Percentiles rank a stretch among this genome's conserved stretches.
Evolutionary conservation across 1,140 invertebrate genomes (phyloP).

Genomic region (Sipha flava): DNA sequence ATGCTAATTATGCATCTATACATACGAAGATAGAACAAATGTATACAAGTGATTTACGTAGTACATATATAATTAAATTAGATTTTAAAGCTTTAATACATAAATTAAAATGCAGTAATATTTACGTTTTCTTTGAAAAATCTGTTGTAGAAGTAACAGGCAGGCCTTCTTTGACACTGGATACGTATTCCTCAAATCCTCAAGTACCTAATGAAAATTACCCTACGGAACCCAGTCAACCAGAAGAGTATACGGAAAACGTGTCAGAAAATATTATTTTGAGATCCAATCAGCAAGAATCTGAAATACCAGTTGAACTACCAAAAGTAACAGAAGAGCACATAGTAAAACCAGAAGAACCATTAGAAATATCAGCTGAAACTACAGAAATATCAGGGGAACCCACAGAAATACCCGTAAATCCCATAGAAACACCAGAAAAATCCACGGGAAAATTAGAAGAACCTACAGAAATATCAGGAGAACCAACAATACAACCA

Average conservation of each 20-base stretch:
- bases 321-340: background rate
- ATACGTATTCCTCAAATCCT: background rate
- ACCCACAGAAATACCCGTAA: slow-evolving; percentile 37
- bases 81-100: too few species aligned
- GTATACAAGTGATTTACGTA: too few species aligned
- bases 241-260: background rate
- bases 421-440: slow-evolving; percentile 38
- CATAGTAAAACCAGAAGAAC: slow-evolving; percentile 23
- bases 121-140: background rate
- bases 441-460: background rate
- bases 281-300: background rate
- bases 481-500: background rate
- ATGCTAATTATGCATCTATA: too few species aligned
- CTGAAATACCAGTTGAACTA: background rate
- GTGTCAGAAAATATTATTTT: background rate
- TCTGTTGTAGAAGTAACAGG: too few species aligned
- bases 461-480: background rate
- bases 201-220: background rate
- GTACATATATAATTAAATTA: too few species aligned
- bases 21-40: too few species aligned
- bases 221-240: background rate
- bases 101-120: too few species aligned
- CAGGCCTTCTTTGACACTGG: background rate
- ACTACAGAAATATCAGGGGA: slow-evolving; percentile 11
- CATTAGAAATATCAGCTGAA: slow-evolving; percentile 4